Percentiles rank a stretch among this genome's conserved stretches.
phyloP scores from a whole-genome alignment of 2,113 vertebrate species.

The Taxidea taxus region DNA sequence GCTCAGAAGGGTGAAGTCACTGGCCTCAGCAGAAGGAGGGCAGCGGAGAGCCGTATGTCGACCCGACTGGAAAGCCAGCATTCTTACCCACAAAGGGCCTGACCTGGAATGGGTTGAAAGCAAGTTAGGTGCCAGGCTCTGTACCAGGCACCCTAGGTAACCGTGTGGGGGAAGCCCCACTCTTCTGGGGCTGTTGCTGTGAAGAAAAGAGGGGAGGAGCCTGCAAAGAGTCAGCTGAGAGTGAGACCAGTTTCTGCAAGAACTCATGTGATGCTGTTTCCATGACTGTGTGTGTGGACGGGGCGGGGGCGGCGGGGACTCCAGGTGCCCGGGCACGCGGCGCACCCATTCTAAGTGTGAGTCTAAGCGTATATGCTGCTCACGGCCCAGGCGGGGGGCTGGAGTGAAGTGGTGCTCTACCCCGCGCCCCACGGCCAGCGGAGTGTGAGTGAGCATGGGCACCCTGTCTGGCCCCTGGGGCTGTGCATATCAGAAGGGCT shows the following conservation, averaged over 20 bases:
- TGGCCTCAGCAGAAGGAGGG: background rate
- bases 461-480: too few relatives aligned
- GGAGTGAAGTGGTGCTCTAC: too few relatives aligned
- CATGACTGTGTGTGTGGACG: background rate
- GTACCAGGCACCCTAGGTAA: background rate
- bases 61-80: background rate
- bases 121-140: background rate
- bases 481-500: background rate
- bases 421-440: rapidly evolving
- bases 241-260: background rate
- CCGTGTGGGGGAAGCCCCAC: background rate
- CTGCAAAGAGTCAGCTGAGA: background rate
- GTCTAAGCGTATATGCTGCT: rapidly evolving
- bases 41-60: background rate
- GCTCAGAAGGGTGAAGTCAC: background rate
- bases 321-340: background rate
- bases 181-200: background rate
- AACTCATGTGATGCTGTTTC: background rate
- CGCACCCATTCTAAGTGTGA: background rate
- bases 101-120: background rate
- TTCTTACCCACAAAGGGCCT: background rate
- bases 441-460: background rate
- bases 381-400: rapidly evolving
- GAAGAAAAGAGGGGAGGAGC: background rate
- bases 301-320: background rate